Evolutionary conservation across 2,113 vertebrate genomes (phyloP).

Genomic region (Herpetotheres cachinnans): DNA sequence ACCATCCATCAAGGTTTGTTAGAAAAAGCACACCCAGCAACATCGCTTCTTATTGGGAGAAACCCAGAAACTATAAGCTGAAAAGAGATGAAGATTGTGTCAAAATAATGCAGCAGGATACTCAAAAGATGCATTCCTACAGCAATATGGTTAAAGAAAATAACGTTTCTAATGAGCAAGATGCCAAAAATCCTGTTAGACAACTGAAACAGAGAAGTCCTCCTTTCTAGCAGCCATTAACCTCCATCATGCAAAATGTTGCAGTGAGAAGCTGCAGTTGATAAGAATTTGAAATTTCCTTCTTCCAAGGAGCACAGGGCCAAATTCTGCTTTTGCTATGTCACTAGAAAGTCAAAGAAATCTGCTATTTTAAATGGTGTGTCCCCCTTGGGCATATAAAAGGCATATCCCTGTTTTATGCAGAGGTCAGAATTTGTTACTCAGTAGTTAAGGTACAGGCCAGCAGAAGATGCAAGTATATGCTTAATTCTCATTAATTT

Average conservation of each 20-base stretch:
- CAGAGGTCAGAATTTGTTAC: background rate
- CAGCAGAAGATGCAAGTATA: background rate
- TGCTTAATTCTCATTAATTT: background rate
- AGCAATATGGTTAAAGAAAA: background rate
- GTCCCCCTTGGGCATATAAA: background rate
- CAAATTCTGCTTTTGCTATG: background rate
- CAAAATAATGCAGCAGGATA: background rate
- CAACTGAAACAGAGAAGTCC: background rate
- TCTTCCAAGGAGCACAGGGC: background rate
- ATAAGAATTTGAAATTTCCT: background rate
- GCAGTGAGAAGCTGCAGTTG: background rate
- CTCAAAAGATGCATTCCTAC: background rate
- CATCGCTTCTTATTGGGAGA: background rate
- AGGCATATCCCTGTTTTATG: background rate
- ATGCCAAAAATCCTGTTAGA: background rate
- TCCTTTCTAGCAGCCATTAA: background rate
- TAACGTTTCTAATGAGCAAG: background rate
- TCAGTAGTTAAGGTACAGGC: background rate
- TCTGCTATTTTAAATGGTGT: background rate
- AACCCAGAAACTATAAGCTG: background rate
- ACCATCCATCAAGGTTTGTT: background rate
- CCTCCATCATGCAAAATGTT: background rate
- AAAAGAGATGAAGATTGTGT: background rate
- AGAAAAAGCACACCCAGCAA: conserved; percentile 8
- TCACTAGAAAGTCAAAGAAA: background rate